phyloP scores from a whole-genome alignment of 1,140 invertebrate genomes.

The Megalonaias nervosa region DNA sequence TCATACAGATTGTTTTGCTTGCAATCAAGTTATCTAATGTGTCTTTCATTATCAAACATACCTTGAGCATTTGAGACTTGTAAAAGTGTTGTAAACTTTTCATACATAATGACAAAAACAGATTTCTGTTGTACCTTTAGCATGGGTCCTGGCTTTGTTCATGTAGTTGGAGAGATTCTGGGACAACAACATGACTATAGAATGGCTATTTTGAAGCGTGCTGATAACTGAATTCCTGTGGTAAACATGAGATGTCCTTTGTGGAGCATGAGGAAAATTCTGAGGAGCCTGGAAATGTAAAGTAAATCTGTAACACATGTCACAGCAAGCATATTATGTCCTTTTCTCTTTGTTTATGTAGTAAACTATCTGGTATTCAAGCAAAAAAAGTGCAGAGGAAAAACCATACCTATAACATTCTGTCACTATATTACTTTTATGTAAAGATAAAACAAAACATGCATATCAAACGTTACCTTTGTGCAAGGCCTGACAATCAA shows the following conservation, averaged over 20 bases:
- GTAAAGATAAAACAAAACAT: neutral
- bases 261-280: conserved; percentile 77
- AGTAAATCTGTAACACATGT: no score
- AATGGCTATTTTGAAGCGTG: conserved; percentile 91
- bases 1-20: no score
- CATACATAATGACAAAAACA: no score
- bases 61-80: no score
- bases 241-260: conserved; percentile 70
- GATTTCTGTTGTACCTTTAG: conserved; percentile 74
- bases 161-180: conserved; percentile 94
- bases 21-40: no score
- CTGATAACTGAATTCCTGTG: conserved; percentile 88
- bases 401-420: neutral
- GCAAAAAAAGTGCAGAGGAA: neutral
- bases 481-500: neutral
- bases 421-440: neutral
- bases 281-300: conserved; percentile 74
- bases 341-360: no score
- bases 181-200: conserved; percentile 93
- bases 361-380: no score
- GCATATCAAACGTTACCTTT: neutral
- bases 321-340: no score
- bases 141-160: conserved; percentile 84
- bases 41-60: no score
- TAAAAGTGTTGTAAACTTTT: no score